Evolutionary conservation across 2,797 vertebrate genomes (phyloP), one percentile per base, ranked within the genome.

Genomic region (Anguilla pacifica): DNA sequence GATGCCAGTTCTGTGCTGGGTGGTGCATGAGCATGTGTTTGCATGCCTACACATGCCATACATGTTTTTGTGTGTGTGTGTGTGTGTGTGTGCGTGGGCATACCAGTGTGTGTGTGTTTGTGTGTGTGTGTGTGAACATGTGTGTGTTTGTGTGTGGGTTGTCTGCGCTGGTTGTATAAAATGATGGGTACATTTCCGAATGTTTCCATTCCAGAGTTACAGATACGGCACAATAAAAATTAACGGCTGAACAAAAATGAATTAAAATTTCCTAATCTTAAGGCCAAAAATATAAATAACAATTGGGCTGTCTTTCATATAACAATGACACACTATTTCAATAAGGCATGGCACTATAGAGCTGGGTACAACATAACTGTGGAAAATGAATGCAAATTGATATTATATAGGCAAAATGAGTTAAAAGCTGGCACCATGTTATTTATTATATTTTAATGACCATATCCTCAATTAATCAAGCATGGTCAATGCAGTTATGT

Each of bases 1-100:
- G 22, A 79, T 46, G 43, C 46, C 43, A 82, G 17, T 82, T 82
- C 96, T 93, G 90, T 55, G 82, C 25, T 19, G 19, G 46, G 79
- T 82, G 43, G 39, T 82, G 15, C 25, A 43, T 82, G 43, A 19
- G 46, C 39, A 51, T 70, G 64, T n/a, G 25, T 70, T 67, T 70
- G 25, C 59, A 64, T 64, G 59, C 59, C 1, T 64, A 64, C 25
- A 70, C 64, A 28, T 70, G 64, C 64, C 64, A 70, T 70, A 28
- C 25, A 70, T 70, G 64, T 70, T 64, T 64, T 19, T 72, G 39
- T 51, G 22, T 46, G 79, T 39, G 43, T 46, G 79, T 51, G 39
- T 46, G 35, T 17, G 39, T 46, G 31, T 79, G 74, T 19, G 35
- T 39, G 74, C 1, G 35, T 19, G 10, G 15, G 31, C 17, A 11